These are phyloP conservation scores for Charadrius vociferus DNA, from an alignment of 2,113 vertebrate genomes.

Conservation along the genomic window DNA sequence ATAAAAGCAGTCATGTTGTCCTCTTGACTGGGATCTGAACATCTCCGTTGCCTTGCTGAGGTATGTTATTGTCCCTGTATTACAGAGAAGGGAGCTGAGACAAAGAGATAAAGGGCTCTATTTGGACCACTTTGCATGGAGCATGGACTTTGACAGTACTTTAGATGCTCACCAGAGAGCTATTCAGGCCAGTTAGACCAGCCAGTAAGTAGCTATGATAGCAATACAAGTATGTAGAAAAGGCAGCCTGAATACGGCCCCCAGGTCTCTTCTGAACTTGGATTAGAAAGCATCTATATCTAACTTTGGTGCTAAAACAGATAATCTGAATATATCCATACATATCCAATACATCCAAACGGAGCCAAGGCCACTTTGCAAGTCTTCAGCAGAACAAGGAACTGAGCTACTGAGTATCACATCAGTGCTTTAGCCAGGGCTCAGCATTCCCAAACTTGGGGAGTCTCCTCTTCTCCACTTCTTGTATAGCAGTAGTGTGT, in stretches of 20 bases:
- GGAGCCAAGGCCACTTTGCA: neutral
- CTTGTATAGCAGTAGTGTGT: neutral
- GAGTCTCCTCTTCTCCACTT: neutral
- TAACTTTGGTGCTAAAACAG: neutral
- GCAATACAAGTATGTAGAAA: rapidly evolving
- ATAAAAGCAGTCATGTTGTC: neutral
- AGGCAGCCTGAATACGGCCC: neutral
- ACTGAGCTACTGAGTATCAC: neutral
- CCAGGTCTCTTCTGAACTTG: neutral
- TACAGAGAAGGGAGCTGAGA: neutral
- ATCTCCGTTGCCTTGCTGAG: neutral
- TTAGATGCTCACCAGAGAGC: neutral
- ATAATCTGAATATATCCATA: neutral
- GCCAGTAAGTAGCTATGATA: neutral
- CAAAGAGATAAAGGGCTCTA: neutral
- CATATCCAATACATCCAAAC: neutral
- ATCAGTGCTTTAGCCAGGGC: neutral
- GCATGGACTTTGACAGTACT: neutral
- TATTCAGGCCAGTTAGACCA: neutral
- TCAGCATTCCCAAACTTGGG: neutral
- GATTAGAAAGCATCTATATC: neutral
- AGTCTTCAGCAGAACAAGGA: neutral
- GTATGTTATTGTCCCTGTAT: neutral
- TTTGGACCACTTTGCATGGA: neutral
- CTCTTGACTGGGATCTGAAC: neutral